Percentiles rank a stretch among this genome's conserved stretches.
phyloP scores from a whole-genome alignment of 2,113 vertebrate genomes.

The Anguilla japonica region DNA sequence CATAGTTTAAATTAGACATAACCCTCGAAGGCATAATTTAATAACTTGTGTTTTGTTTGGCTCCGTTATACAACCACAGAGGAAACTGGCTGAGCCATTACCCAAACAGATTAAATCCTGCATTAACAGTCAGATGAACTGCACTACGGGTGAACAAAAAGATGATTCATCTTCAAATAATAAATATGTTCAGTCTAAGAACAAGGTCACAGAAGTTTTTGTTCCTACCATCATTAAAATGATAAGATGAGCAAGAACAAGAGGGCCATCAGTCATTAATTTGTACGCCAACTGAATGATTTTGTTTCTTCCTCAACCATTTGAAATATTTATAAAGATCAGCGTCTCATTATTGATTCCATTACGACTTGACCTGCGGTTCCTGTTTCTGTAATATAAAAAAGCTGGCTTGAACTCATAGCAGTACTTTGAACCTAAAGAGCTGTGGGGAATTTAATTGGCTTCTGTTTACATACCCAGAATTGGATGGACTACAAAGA shows the following conservation, averaged over 20 bases:
- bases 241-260: no score
- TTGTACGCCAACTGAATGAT: no score
- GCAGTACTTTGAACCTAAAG: not conserved
- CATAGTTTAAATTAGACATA: not conserved
- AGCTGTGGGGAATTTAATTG: not conserved
- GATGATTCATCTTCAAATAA: not conserved
- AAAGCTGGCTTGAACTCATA: not conserved
- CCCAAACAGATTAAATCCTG: not conserved
- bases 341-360: not conserved
- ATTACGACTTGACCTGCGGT: not conserved
- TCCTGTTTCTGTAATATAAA: not conserved
- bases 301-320: not conserved
- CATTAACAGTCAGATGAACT: not conserved
- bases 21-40: no score
- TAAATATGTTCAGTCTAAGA: no score
- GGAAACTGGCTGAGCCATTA: not conserved
- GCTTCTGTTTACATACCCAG: not conserved
- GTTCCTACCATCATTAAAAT: no score
- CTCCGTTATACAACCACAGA: no score
- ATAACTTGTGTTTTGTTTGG: no score
- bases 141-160: not conserved
- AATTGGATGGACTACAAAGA: not conserved
- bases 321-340: not conserved
- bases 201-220: no score
- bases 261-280: no score